Percentiles rank a stretch among this genome's conserved stretches.
phyloP scores from a whole-genome alignment of 2,888 invertebrate species.

The Cantharis lateralis region DNA sequence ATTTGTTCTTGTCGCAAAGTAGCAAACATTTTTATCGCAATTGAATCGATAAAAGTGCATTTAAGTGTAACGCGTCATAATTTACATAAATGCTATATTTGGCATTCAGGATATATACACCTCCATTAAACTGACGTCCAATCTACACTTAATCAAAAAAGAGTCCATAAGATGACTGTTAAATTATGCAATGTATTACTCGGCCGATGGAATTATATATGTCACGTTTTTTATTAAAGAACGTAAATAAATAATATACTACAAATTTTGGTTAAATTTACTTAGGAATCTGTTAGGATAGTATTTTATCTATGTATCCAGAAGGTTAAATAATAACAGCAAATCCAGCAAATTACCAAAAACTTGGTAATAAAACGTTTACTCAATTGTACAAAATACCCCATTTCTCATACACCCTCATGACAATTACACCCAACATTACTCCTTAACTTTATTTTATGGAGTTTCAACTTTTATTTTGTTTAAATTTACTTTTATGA shows the following conservation, averaged over 20 bases:
- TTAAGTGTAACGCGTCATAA: background rate
- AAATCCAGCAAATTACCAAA: background rate
- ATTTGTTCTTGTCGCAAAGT: background rate
- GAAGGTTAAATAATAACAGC: background rate
- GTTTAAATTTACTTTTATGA: background rate
- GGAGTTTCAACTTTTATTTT: background rate
- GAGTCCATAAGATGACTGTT: background rate
- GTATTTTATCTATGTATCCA: background rate
- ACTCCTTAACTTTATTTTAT: background rate
- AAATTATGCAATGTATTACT: background rate
- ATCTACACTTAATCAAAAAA: background rate
- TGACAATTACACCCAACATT: background rate
- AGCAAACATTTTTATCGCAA: background rate
- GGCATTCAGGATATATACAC: background rate
- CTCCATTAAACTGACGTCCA: no score
- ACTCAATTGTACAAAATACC: background rate
- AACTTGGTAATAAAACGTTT: background rate
- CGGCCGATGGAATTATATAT: background rate
- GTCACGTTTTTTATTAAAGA: background rate
- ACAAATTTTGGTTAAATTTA: background rate
- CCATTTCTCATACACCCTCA: background rate
- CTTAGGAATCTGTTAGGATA: background rate
- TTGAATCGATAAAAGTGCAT: background rate
- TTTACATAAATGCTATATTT: background rate
- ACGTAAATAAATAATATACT: background rate